Base-by-base conservation (phyloP, 2,888 invertebrate species). In the Leptarthrus brevirostris region DNA sequence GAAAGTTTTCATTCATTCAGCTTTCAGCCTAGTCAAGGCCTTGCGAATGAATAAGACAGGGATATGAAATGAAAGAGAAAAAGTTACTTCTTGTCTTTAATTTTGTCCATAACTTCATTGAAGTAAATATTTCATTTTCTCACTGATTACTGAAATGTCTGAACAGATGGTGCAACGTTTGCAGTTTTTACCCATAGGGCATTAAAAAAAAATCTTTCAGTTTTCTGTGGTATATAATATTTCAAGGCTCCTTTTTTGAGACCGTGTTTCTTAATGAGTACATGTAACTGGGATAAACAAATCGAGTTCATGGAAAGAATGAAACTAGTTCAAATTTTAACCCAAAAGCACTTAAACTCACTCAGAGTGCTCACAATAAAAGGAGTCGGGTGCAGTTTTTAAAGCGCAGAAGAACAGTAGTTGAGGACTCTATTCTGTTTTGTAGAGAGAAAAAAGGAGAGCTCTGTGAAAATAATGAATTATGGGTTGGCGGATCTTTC, bases 1-100 rank as follows among this genome's bases (percentile, higher is more conserved):
- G 61, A 61, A 40, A 61, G 61, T 61, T 61, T 61, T 12, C 40
- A 61, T 61, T 61, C 40, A 61, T 61, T 56, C 34, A 56, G 40
- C 22, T 12, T 40, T 61, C 40, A 61, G 40, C 40, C 22, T 30
- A 6, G n/a, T 8, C 6, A 14, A 16, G 12, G 16, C 47, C n/a
- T 24, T 20, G 24, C 24, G 26, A 54, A n/a, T n/a, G n/a, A n/a
- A n/a, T n/a, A n/a, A n/a, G n/a, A n/a, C n/a, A n/a, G n/a, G n/a
- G n/a, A n/a, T n/a, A n/a, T n/a, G n/a, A n/a, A n/a, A n/a, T n/a
- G n/a, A n/a, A n/a, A n/a, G n/a, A n/a, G n/a, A n/a, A n/a, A n/a
- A n/a, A n/a, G n/a, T n/a, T 16, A 30, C 56, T 16, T 56, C 34
- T 61, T 61, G 61, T 61, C 40, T 61, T 61, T 18, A 56, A 56